Base-by-base conservation (phyloP, 1,140 invertebrate genomes). In the Drosophila tristis region DNA sequence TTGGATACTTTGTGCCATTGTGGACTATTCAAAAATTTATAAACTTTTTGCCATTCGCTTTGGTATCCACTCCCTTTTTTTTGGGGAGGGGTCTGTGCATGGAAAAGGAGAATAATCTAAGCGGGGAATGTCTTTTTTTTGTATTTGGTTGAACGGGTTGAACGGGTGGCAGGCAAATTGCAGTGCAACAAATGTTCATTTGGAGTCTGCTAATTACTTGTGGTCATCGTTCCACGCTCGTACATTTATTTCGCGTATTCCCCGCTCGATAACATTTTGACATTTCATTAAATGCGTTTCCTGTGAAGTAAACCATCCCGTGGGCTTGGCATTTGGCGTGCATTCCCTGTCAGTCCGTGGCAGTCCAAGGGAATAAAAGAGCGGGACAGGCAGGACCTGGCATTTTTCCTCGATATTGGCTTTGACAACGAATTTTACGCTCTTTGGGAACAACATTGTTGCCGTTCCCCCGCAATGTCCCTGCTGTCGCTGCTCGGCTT, bases 11-110 rank as follows among this genome's bases (percentile, higher is more conserved):
- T 58, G 11, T 62, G 47, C 62, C 74, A 48, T 74, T 74, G 63
- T 55, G 50, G 53, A 60, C 82, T 87, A 66, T 67, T 86, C 72
- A 87, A 86, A 86, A 78, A 86, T 86, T 67, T 72, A 86, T 86
- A 64, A 75, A 68, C 57, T 77, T 86, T 64, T 65, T 78, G 58
- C 51, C 61, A 56, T 75, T 58, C 47, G 51, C 49, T 59, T 51
- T 59, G 62, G 39, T 39, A 31, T 51, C 49, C 59, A 45, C 63
- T 44, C 15, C 29, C 7, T 31, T 31, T 31, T 31, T 20, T 20
- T 20, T 20, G 20, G 2, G 26, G 26, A 0, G 8, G 8, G 31
- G 2, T 8, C 3, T 31, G 7, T 31, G 8, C 2, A 31, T 9
- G 31, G 2, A 31, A 31, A 31, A 49, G 59, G 16, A 43, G 8